phyloP scores from a whole-genome alignment of 1,140 invertebrate genomes.

The Medauroidea extradentata region DNA sequence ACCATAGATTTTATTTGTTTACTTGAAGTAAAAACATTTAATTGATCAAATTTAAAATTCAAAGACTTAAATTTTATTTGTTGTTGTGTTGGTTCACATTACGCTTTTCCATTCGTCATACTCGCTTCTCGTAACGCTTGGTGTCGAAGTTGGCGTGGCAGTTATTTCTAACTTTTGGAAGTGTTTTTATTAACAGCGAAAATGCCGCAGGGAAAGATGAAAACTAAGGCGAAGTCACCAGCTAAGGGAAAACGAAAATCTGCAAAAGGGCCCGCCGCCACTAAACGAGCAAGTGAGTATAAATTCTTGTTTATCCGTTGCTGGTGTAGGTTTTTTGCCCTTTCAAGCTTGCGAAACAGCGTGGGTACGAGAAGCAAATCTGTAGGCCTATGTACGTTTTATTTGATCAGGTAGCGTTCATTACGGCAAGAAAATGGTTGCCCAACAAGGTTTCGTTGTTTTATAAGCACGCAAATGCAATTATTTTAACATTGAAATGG shows the following conservation, averaged over 20 bases:
- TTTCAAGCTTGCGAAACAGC: background rate
- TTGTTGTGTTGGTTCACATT: too few species aligned
- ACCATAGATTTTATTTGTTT: too few species aligned
- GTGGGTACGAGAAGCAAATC: background rate
- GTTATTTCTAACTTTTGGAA: too few species aligned
- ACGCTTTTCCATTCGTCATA: too few species aligned
- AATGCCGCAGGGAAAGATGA: slow-evolving; percentile 13
- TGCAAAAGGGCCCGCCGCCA: background rate
- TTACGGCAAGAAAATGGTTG: background rate
- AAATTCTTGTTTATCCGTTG: background rate
- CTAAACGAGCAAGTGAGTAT: slow-evolving; percentile 11
- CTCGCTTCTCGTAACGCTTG: too few species aligned
- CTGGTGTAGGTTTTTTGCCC: background rate
- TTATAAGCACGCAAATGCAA: background rate
- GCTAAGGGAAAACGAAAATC: slow-evolving; percentile 6
- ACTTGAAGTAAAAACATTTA: too few species aligned
- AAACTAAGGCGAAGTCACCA: slow-evolving; percentile 12
- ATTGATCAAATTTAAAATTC: too few species aligned
- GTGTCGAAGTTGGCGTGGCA: too few species aligned
- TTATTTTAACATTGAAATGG: too few species aligned
- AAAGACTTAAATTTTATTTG: too few species aligned
- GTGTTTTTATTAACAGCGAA: background rate
- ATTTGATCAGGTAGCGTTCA: background rate
- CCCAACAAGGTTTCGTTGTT: background rate
- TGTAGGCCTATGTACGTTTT: background rate